Evolutionary conservation across 1,140 invertebrate genomes (phyloP), one percentile per base, ranked within the genome.

Genomic region (Scaptomyza graminum): DNA sequence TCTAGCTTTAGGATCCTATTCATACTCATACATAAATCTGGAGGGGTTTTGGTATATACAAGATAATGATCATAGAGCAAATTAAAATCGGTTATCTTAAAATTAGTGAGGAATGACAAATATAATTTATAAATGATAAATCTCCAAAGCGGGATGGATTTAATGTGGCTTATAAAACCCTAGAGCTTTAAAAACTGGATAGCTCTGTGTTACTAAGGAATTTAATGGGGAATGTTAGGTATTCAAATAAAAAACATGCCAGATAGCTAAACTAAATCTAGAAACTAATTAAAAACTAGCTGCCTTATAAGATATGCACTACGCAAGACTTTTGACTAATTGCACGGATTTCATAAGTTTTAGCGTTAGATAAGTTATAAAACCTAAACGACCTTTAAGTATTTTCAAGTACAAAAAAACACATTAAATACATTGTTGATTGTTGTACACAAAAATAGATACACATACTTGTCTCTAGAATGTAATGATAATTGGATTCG

Each of bases 281-380:
- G 28, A 25, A 76, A 66, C 47, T 71, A 59, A 79, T 47, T 63
- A 63, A 56, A 44, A 70, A 72, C 71, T 87, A 88, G 18, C 34
- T 57, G 65, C 31, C 76, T 56, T 76, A 80, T 60, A 60, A 63
- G 78, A 69, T 77, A 84, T 84, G 57, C 66, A 52, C 76, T 84
- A 84, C 47, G 66, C 79, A 81, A 87, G 82, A 77, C 77, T 81
- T 87, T 74, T 85, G 77, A 84, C 81, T 84, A 84, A 84, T 84
- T 84, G 81, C 81, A 84, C 81, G 82, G 77, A 65, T 81, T 80
- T 65, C 63, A 57, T 68, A 49, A 66, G 28, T 46, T 49, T 41
- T 63, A 46, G 63, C 56, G 18, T 64, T 25, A 25, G 28, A 65
- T 56, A 59, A 59, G 15, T 46, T 34, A 31, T 56, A 63, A 34